A percentile compares a stretch with the other conserved stretches of the same genome.
phyloP scores from a whole-genome alignment of 2,113 vertebrate genomes.

The Mus musculus region GRCm39 chr7:93849501-93850000 shows the following conservation, averaged over 20 bases:
- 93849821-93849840: neutral
- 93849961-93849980: neutral
- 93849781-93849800: neutral
- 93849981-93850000: neutral
- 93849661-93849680: rapidly evolving
- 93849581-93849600: neutral
- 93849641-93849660: neutral
- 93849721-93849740: neutral
- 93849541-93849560: neutral
- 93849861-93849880: neutral
- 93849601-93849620: neutral
- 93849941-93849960: no score
- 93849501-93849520: neutral
- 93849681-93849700: rapidly evolving
- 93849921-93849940: neutral
- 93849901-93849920: neutral
- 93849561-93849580: neutral
- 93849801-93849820: neutral
- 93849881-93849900: neutral
- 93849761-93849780: neutral
- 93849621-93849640: neutral
- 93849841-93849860: neutral
- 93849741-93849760: neutral
- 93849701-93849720: rapidly evolving
- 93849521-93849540: neutral